Evolutionary conservation across 1,140 invertebrate genomes (phyloP), one percentile per base, ranked within the genome.

Genomic region (Anastrepha ludens): DNA sequence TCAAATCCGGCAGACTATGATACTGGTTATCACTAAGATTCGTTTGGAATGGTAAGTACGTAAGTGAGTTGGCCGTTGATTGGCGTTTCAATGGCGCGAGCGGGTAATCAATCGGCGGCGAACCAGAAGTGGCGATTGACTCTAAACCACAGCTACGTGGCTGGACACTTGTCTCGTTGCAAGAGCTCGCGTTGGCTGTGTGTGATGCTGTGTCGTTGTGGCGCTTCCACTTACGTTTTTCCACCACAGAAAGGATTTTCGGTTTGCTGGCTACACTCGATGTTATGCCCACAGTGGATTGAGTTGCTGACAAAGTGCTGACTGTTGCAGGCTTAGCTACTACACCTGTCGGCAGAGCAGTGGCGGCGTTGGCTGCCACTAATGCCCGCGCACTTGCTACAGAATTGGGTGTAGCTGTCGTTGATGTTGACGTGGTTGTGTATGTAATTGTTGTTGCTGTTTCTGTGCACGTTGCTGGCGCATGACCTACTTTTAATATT

Each of bases 1-100:
- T 95, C 55, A 96, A 95, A 92, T 96, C 95, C 9, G 95, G 95
- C 87, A 96, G 91, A 6, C 95, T 96, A 91, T 95, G 95, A 89
- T 96, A 96, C 90, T 96, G 95, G 92, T 96, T 96, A 92, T 95
- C 95, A 85, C 67, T 64, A 6, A 91, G 89, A 90, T 91, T 91
- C 58, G 90, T 89, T 86, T 41, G 47, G 20, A 3, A 81, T 1
- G 74, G n/a, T 29, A 50, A 29, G 13, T 50, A 88, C 58, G 44
- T 50, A 7, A 50, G 87, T 65, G 87, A 50, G 60, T 88, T 13
- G 50, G n/a, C 74, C 39, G 50, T 50, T 55, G 41, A 59, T 47
- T 78, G 86, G 9, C 15, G 87, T 17, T 87, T 81, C 41, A 59
- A 58, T 41, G 85, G 1, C 5, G 58, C 62, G 39, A 86, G 85